These are phyloP conservation scores for Drosophila nannoptera DNA, from an alignment of 1,140 invertebrate species.

Conservation along the genomic window DNA sequence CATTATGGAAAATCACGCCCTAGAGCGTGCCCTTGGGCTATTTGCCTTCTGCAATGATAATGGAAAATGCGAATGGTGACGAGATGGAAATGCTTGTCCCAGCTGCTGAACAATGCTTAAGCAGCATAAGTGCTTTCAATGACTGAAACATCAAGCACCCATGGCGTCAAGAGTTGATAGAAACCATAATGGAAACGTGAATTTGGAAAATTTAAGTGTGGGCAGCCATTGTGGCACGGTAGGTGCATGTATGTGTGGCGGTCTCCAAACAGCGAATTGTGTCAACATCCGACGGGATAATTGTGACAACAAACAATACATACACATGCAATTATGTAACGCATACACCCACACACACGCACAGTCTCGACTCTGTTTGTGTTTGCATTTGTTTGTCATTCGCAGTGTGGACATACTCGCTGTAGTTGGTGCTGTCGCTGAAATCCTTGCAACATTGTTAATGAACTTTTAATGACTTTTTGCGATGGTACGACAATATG, in stretches of 20 bases:
- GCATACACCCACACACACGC: constrained; percentile 1
- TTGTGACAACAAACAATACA: constrained; percentile 69
- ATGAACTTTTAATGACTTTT: constrained; percentile 79
- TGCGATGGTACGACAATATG: constrained; percentile 44
- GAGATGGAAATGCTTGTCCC: constrained; percentile 5
- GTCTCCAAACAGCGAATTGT: background rate
- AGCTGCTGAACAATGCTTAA: constrained; percentile 8
- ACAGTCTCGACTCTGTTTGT: constrained; percentile 12
- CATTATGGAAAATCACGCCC: constrained; percentile 27
- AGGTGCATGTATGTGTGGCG: background rate
- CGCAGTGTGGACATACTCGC: constrained; percentile 57
- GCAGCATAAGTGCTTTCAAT: constrained; percentile 5
- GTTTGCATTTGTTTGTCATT: constrained; percentile 56
- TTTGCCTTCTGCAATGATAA: constrained; percentile 13
- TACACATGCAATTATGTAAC: constrained; percentile 63
- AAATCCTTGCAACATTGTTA: constrained; percentile 76
- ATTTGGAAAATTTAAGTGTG: background rate
- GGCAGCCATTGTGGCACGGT: background rate
- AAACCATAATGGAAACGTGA: constrained; percentile 3
- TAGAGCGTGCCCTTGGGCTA: constrained; percentile 44
- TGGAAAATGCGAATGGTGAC: background rate
- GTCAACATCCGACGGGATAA: constrained; percentile 45
- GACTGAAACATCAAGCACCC: background rate
- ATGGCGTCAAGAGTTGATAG: constrained; percentile 1
- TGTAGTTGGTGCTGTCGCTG: constrained; percentile 49